Base-by-base conservation (phyloP, 2,888 invertebrate species). In the Eupithecia abbreviata region DNA sequence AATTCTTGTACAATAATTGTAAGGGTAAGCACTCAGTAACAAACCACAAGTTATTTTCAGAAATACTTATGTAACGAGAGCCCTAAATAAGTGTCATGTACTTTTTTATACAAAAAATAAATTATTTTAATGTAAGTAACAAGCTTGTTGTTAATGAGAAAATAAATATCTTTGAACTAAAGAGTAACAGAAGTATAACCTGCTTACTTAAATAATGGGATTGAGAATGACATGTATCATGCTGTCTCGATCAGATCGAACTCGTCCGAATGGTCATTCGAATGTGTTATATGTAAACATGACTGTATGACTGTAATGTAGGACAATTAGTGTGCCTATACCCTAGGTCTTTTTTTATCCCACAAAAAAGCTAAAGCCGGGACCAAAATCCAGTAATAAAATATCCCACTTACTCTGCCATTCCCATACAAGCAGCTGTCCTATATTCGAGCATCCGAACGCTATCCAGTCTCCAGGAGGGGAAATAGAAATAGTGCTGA, bases 371-470 rank as follows among this genome's bases (percentile, higher is more conserved):
- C 18, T 18, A 58, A 62, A 62, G 62, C 62, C 55, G n/a, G 3
- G n/a, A n/a, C 7, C 18, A 58, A 3, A 30, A 18, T 18, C 9
- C 30, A 58, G 58, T 58, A 4, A 62, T 62, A 30, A 30, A 41
- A 66, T 15, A 42, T 42, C 71, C 15, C 51, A 88, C 92, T 94
- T 87, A 96, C 99, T 99, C 94, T 99, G 99, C 99, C 99, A 99
- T 93, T 99, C 99, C 99, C 99, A 99, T 2, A 99, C 99, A 41
- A 99, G 92, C 71, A 99, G 93, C 89, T 99, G 99, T 0, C 99
- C 99, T n/a, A 98, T 95, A 73, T 96, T 96, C 0, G 97, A 96
- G 85, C 98, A 98, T 0, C 98, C 99, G 65, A 99, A 93, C 0
- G 98, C 99, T 81, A 99, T 97, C 99, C 99, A 99, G 88, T 99